Evolutionary conservation across 92 coral and sea anemone species (phyloP).

Genomic region (Parazoanthus swiftii): DNA sequence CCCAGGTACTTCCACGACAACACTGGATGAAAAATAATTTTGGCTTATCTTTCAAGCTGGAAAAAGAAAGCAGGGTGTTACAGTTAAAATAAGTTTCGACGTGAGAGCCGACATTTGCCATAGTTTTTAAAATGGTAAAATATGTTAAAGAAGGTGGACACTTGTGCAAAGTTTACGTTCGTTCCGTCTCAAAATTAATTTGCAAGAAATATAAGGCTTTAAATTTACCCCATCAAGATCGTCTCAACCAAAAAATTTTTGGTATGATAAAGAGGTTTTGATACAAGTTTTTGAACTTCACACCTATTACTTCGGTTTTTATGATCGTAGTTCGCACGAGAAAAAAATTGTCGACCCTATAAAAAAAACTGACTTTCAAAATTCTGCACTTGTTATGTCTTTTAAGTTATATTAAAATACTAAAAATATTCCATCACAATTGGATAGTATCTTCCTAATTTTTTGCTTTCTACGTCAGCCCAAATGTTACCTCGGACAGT

Average conservation of each 20-base stretch:
- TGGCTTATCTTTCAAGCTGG: slow-evolving; percentile 34
- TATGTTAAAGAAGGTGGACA: no score
- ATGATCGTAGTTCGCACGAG: background rate
- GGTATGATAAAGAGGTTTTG: no score
- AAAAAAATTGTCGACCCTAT: no score
- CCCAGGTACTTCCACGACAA: slow-evolving; percentile 38
- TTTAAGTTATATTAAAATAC: no score
- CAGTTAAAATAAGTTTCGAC: background rate
- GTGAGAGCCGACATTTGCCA: background rate
- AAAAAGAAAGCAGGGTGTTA: background rate
- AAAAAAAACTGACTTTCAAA: background rate
- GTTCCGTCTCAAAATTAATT: no score
- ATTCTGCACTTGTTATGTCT: background rate
- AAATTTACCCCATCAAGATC: no score
- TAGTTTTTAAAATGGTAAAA: background rate
- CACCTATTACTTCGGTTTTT: background rate
- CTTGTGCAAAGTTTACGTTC: no score
- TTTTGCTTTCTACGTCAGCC: background rate
- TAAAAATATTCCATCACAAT: background rate
- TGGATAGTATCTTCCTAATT: background rate
- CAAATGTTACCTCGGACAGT: slow-evolving; percentile 29
- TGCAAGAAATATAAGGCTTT: no score
- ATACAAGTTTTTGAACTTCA: no score
- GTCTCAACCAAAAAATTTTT: no score
- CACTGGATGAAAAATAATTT: slow-evolving; percentile 41